A percentile compares a stretch with the other conserved stretches of the same genome.
phyloP scores from a whole-genome alignment of 2,797 vertebrate genomes.

The Pogoniulus pusillus region DNA sequence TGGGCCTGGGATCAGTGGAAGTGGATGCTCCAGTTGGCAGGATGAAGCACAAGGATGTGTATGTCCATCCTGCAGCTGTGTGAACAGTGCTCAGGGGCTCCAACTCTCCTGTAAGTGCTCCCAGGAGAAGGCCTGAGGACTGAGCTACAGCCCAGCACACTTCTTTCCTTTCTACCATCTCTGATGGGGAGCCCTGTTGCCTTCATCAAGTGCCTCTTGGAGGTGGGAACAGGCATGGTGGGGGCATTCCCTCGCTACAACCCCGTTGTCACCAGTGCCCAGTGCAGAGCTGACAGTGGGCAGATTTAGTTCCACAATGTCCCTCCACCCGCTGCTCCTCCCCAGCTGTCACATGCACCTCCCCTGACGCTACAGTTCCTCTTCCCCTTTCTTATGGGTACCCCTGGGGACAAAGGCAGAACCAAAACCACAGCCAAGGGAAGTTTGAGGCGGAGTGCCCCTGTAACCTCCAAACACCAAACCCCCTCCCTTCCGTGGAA shows the following conservation, averaged over 20 bases:
- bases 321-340: background rate
- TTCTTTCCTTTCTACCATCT: background rate
- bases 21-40: background rate
- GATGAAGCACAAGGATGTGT: background rate
- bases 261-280: background rate
- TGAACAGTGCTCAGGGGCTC: background rate
- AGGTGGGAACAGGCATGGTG: background rate
- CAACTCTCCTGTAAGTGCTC: background rate
- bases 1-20: constrained; percentile 1
- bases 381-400: background rate
- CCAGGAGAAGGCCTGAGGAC: no score
- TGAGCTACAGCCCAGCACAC: background rate
- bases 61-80: rapidly evolving
- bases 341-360: background rate
- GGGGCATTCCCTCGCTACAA: background rate
- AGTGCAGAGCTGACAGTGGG: background rate
- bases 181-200: background rate
- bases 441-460: background rate
- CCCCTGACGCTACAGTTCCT: background rate
- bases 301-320: background rate
- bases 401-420: background rate
- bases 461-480: background rate
- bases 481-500: background rate
- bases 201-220: background rate
- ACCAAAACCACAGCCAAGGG: background rate